Evolutionary conservation across 2,888 invertebrate genomes (phyloP).

Genomic region (Anoplius nigerrimus): DNA sequence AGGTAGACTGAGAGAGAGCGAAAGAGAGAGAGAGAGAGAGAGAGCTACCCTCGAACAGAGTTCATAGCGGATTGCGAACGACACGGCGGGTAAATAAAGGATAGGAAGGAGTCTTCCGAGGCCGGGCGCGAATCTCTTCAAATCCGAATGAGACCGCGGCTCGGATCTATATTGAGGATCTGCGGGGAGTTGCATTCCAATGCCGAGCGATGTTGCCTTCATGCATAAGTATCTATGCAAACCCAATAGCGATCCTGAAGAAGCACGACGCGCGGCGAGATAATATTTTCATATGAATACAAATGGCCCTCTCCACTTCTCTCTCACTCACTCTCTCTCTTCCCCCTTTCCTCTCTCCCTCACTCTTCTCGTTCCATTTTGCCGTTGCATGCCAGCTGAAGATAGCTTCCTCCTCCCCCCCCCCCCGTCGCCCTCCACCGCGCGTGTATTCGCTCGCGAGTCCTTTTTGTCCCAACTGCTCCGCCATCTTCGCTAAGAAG

Average conservation of each 20-base stretch:
- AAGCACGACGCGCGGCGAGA: slow-evolving; percentile 56
- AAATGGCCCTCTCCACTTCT: slow-evolving; percentile 52
- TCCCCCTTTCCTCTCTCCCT: slow-evolving; percentile 7
- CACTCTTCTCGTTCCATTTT: slow-evolving; percentile 8
- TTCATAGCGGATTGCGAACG: neutral
- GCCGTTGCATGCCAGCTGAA: slow-evolving; percentile 9
- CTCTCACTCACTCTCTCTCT: slow-evolving; percentile 27
- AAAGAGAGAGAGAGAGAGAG: neutral
- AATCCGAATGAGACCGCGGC: slow-evolving; percentile 55
- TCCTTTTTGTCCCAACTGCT: slow-evolving; percentile 54
- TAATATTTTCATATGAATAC: slow-evolving; percentile 67
- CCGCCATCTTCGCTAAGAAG: slow-evolving; percentile 52
- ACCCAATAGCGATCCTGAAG: slow-evolving; percentile 65
- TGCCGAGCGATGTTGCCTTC: slow-evolving; percentile 63
- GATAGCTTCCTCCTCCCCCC: slow-evolving; percentile 21
- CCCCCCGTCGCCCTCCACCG: slow-evolving; percentile 18
- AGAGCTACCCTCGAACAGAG: neutral
- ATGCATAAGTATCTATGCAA: slow-evolving; percentile 67
- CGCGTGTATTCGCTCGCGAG: slow-evolving; percentile 46
- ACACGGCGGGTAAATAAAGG: neutral
- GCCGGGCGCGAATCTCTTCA: slow-evolving; percentile 51
- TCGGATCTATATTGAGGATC: slow-evolving; percentile 63
- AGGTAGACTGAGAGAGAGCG: neutral
- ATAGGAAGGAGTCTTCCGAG: slow-evolving; percentile 23
- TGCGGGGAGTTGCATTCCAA: slow-evolving; percentile 66